Evolutionary conservation across 2,888 invertebrate genomes (phyloP).

Genomic region (Holacanthella duospinosa): DNA sequence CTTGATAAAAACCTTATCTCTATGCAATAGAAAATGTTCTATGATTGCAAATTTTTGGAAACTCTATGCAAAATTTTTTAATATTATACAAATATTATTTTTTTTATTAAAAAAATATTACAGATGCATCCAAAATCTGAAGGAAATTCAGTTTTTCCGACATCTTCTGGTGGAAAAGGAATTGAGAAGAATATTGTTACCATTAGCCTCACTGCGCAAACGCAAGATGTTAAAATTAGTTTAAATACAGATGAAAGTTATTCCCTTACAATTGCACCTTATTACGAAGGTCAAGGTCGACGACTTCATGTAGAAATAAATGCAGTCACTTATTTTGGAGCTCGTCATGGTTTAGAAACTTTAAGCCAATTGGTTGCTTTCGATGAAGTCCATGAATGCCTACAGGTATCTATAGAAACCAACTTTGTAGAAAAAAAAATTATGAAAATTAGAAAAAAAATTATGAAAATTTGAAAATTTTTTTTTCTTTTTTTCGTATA

Average conservation of each 20-base stretch:
- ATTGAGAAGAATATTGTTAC: slow-evolving; percentile 30
- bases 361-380: slow-evolving; percentile 27
- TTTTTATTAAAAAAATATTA: neutral
- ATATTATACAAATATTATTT: neutral
- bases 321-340: slow-evolving; percentile 33
- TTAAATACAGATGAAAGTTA: slow-evolving; percentile 35
- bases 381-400: slow-evolving; percentile 13
- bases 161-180: slow-evolving; percentile 20
- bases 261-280: slow-evolving; percentile 26
- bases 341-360: slow-evolving; percentile 34
- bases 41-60: too few relatives aligned
- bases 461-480: neutral
- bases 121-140: slow-evolving; percentile 37
- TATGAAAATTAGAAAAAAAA: neutral
- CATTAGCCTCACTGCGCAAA: slow-evolving; percentile 29
- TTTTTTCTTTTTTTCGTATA: slow-evolving; percentile 30
- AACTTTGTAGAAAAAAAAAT: neutral
- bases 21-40: too few relatives aligned
- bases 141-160: slow-evolving; percentile 25
- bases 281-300: slow-evolving; percentile 19
- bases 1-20: too few relatives aligned
- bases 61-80: too few relatives aligned
- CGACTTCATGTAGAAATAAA: slow-evolving; percentile 22
- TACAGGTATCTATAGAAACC: slow-evolving; percentile 6
- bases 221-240: slow-evolving; percentile 27